Evolutionary conservation across 2,113 vertebrate genomes (phyloP), one percentile per base, ranked within the genome.

Genomic region (Corydoras maculifer): DNA sequence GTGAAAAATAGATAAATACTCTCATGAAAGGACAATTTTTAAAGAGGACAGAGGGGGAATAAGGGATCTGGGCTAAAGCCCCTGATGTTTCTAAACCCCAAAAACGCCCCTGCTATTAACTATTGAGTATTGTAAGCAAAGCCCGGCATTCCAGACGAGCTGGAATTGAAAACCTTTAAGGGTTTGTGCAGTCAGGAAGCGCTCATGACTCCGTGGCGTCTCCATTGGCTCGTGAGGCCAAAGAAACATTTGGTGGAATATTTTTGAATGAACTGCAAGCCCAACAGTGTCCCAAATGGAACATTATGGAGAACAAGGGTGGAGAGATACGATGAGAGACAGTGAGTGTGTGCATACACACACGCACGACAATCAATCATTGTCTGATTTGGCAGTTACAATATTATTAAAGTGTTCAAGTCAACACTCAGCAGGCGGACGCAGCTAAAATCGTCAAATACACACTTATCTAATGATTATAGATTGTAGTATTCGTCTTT

Each of bases 201-300:
- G 18, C 18, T 25, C 48, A 54, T 53, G 48, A 31, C 13, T 60
- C n/a, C 35, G 49, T 51, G 54, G 48, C n/a, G 64, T 63, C 59
- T 59, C 53, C 32, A 72, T 14, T 53, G 51, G 35, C 35, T 43
- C 35, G 7, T 5, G 35, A 43, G 35, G 35, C 35, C 4, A 53
- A 63, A 30, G 31, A 71, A 71, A 62, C 69, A 71, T 62, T 62
- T 71, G 51, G 58, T 71, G 15, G 48, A 64, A 18, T 73, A 43
- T 66, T 61, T 65, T 61, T 53, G 8, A 61, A 31, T 51, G 35
- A 73, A 67, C 6, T 48, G 64, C 67, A 68, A 60, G 58, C 51
- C 51, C 9, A 13, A n/a, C 35, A 9, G 18, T 50, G 25, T 72
- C 18, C 61, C 53, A 58, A 50, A 65, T 50, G 6, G 30, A 72